These are phyloP conservation scores for Geotrupes spiniger DNA, from an alignment of 2,888 invertebrate genomes.

Conservation along the genomic window DNA sequence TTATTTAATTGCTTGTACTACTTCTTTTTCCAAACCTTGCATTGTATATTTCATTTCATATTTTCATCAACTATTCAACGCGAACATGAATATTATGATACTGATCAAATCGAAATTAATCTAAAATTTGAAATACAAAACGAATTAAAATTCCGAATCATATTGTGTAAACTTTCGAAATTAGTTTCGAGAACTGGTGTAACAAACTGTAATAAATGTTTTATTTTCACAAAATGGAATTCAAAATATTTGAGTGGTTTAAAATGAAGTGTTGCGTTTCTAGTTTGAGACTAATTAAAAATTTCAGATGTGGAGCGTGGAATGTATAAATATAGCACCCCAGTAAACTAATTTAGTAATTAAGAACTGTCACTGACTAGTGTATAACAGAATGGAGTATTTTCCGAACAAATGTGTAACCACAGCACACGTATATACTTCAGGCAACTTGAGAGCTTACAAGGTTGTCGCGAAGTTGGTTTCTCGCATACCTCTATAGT, in stretches of 20 bases:
- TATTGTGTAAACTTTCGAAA: too few relatives aligned
- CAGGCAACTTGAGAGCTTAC: constrained; percentile 11
- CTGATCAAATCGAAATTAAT: too few relatives aligned
- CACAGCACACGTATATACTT: constrained; percentile 12
- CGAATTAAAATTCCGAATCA: too few relatives aligned
- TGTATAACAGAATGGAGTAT: constrained; percentile 7
- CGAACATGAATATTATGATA: too few relatives aligned
- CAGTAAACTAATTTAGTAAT: constrained; percentile 12
- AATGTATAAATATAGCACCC: constrained; percentile 4
- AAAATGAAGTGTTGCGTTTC: constrained; percentile 3
- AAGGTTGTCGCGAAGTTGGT: constrained; percentile 6
- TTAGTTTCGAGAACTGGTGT: too few relatives aligned
- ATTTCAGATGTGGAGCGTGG: background rate
- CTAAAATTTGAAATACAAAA: too few relatives aligned
- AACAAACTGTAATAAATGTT: too few relatives aligned
- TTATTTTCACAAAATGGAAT: background rate
- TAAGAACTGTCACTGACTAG: constrained; percentile 10
- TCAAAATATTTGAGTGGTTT: background rate
- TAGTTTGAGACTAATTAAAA: constrained; percentile 3
- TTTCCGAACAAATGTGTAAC: constrained; percentile 14
- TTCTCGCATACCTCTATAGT: constrained; percentile 1
- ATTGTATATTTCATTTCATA: too few relatives aligned
- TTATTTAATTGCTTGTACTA: too few relatives aligned
- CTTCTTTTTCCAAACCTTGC: too few relatives aligned
- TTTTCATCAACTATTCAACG: too few relatives aligned